Evolutionary conservation across 2,113 vertebrate genomes (phyloP).

Genomic region (Gavia stellata): DNA sequence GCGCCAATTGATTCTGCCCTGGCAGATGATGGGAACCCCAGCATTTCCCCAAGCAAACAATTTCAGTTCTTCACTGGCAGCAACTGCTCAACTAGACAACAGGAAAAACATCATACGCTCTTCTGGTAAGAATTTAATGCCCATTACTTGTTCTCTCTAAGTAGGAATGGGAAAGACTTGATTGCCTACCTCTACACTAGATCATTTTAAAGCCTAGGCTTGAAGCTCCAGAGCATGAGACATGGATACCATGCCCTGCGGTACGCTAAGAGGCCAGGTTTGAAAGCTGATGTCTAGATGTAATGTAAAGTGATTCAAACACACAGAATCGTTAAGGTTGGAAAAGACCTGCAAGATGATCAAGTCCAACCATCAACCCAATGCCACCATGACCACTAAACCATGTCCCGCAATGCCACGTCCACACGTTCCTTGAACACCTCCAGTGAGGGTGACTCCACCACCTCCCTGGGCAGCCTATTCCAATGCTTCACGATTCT

Average conservation of each 20-base stretch:
- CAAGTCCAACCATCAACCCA: no score
- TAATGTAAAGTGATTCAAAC: not conserved
- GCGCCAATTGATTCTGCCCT: not conserved
- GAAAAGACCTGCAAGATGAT: no score
- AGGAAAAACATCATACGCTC: not conserved
- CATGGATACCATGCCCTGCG: accelerated
- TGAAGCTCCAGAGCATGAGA: no score
- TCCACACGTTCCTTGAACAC: no score
- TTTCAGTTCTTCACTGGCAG: not conserved
- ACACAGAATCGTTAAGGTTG: no score
- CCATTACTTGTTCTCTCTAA: not conserved
- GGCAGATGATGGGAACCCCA: not conserved
- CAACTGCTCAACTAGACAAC: not conserved
- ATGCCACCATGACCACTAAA: no score
- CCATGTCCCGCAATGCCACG: no score
- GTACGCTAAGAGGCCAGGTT: accelerated
- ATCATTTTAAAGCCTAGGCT: not conserved
- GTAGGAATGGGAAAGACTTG: not conserved
- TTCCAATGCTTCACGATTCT: no score
- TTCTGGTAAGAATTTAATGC: not conserved
- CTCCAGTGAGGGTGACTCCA: no score
- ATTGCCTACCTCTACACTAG: not conserved
- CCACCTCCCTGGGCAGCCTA: no score
- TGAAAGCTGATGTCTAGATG: not conserved
- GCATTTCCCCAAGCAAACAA: not conserved